These are phyloP conservation scores for Octonoba sinensis DNA, from an alignment of 2,888 invertebrate species.

Conservation along the genomic window DNA sequence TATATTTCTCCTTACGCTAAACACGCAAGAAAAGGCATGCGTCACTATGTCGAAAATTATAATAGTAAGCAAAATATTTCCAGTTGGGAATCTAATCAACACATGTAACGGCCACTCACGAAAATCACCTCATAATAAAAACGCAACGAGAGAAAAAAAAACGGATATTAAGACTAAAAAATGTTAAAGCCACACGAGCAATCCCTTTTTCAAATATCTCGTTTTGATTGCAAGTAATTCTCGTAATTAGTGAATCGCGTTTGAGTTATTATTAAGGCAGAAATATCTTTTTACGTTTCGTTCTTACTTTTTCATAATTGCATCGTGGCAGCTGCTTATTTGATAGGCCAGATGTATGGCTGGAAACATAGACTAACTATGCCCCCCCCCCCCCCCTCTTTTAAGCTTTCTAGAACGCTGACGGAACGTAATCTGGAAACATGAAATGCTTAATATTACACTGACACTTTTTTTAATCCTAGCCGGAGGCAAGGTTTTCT, in stretches of 20 bases:
- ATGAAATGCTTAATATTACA: constrained; percentile 7
- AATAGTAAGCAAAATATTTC: too few relatives aligned
- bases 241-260: constrained; percentile 40
- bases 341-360: constrained; percentile 43
- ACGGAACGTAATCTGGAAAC: background rate
- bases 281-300: constrained; percentile 47
- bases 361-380: constrained; percentile 27
- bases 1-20: too few relatives aligned
- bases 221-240: constrained; percentile 19
- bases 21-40: too few relatives aligned
- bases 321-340: constrained; percentile 41
- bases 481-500: background rate
- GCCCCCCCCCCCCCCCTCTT: constrained; percentile 7
- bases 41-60: too few relatives aligned
- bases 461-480: constrained; percentile 16
- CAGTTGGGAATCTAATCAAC: too few relatives aligned
- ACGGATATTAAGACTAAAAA: too few relatives aligned
- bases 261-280: constrained; percentile 38
- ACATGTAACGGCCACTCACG: too few relatives aligned
- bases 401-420: constrained; percentile 1
- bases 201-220: constrained; percentile 2
- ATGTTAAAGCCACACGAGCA: too few relatives aligned
- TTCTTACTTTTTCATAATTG: constrained; percentile 35
- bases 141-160: too few relatives aligned
- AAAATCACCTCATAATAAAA: too few relatives aligned